These are phyloP conservation scores for Uloborus plumipes DNA, from an alignment of 2,888 invertebrate species.

Conservation along the genomic window DNA sequence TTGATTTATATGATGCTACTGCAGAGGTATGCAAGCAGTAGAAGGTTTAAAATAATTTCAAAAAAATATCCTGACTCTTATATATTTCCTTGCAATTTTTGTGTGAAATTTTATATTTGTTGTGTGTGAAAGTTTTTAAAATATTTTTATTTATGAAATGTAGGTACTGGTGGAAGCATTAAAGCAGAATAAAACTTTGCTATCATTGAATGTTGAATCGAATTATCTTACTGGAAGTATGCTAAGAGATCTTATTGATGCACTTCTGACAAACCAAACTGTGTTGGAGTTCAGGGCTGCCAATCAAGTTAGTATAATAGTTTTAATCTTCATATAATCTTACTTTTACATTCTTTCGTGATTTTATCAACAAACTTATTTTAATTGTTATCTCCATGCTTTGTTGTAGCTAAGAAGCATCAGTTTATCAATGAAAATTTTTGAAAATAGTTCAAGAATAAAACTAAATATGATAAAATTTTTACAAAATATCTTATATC, in stretches of 20 bases:
- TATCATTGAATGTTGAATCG: conserved; percentile 74
- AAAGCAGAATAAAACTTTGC: conserved; percentile 73
- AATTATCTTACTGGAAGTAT: conserved; percentile 94
- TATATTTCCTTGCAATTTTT: background rate
- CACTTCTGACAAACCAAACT: conserved; percentile 82
- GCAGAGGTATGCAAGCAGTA: conserved; percentile 75
- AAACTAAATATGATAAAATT: no score
- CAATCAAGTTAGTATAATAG: conserved; percentile 84
- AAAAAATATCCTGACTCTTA: no score
- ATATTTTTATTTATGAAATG: conserved; percentile 15
- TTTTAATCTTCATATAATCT: conserved; percentile 7
- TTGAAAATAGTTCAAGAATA: no score
- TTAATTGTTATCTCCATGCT: no score
- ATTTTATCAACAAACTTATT: no score
- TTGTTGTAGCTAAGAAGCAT: no score
- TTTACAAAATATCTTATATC: no score
- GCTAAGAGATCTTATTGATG: conserved; percentile 86
- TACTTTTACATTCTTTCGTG: no score
- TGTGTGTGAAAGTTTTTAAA: background rate
- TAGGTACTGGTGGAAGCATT: conserved; percentile 80
- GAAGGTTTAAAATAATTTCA: no score
- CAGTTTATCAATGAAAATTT: no score
- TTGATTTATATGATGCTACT: conserved; percentile 90
- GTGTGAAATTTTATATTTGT: background rate
- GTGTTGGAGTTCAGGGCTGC: conserved; percentile 79